Evolutionary conservation across 2,797 vertebrate species (phyloP), one percentile per base, ranked within the genome.

Genomic region (Cryptoprocta ferox): DNA sequence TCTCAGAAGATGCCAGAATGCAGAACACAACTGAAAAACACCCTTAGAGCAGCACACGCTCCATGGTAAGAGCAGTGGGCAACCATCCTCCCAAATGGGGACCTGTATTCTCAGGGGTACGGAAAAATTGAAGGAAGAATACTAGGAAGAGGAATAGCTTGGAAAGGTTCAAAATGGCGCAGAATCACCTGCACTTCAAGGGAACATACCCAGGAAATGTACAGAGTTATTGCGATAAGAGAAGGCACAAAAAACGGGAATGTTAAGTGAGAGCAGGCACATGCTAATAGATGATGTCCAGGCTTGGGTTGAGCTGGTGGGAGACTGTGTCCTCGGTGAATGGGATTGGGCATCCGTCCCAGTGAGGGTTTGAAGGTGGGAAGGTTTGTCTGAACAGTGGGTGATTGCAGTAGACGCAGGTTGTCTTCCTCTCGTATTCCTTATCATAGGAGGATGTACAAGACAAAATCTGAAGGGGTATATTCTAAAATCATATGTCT

Each of bases 371-470:
- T 83, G 63, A 63, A 71, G 9, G 13, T 61, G 14, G 66, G 35
- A 83, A 68, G 19, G 1, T 94, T 89, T 37, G 13, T 85, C 78
- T 91, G 42, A 87, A 65, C 0, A 30, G 42, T 79, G 59, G 65
- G 53, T 87, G 45, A 50, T 24, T 37, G 11, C 70, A 16, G 24
- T 53, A 63, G n/a, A 79, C 15, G 3, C 32, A 65, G 28, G 39
- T 37, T 95, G 45, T 91, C 90, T 95, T 87, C 70, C 48, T 61
- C 89, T 97, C 26, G 30, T 95, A 85, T 71, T 89, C 91, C 81
- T 94, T 85, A 13, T 8, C 89, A 39, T 14, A 91, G 65, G 45
- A 93, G 21, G 93, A 75, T 32, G 18, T 89, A 32, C 3, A 94
- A 83, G 75, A 81, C 15, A 84, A 88, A 88, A 71, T 71, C 30